phyloP scores from a whole-genome alignment of 1,140 invertebrate species.

The Pseudomyrmex pallidus region DNA sequence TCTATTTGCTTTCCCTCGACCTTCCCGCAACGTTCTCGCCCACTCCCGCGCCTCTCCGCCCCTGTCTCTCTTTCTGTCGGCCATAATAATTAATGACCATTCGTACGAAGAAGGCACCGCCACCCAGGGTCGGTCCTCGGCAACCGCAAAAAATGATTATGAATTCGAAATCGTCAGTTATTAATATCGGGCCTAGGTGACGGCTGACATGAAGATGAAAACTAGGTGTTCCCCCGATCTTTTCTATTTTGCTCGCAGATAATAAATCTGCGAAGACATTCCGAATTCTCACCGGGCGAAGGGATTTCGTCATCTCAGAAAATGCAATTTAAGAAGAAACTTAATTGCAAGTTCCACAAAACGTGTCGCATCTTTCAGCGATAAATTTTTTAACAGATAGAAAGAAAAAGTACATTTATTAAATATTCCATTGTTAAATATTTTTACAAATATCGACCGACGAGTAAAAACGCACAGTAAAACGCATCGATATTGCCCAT shows the following conservation, averaged over 20 bases:
- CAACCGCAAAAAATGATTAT: slow-evolving; percentile 76
- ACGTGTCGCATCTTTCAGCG: too few species aligned
- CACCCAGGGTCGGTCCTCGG: slow-evolving; percentile 71
- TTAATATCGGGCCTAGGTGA: slow-evolving; percentile 57
- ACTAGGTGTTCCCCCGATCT: slow-evolving; percentile 14
- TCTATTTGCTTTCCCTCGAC: slow-evolving; percentile 63
- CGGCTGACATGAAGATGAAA: background rate
- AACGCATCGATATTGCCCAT: background rate
- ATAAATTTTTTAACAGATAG: too few species aligned
- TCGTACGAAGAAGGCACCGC: slow-evolving; percentile 73
- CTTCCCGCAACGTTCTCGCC: slow-evolving; percentile 56
- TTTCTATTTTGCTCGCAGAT: background rate
- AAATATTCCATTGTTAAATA: background rate
- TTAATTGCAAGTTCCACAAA: background rate
- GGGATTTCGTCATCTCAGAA: background rate
- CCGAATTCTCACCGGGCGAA: background rate
- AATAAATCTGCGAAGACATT: background rate
- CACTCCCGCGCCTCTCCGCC: slow-evolving; percentile 59
- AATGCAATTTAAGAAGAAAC: background rate
- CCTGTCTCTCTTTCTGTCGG: slow-evolving; percentile 63
- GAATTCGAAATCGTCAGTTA: slow-evolving; percentile 70
- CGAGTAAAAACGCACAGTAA: too few species aligned
- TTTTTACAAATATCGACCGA: background rate
- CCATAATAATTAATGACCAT: slow-evolving; percentile 76
- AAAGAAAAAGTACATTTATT: too few species aligned